Conservation (phyloP, 2,113 vertebrate genomes). For the pig (Sus scrofa) region T2T-Sscrofa CM000814.6:7418501-7419000, state of each 20-base stretch:
- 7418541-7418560: slow-evolving; percentile 7
- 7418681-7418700: slow-evolving; percentile 60
- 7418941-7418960: neutral
- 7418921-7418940: neutral
- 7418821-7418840: slow-evolving; percentile 54
- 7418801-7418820: slow-evolving; percentile 63
- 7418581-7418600: slow-evolving; percentile 58
- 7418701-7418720: slow-evolving; percentile 58
- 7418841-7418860: neutral
- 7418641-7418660: slow-evolving; percentile 73
- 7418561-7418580: slow-evolving; percentile 23
- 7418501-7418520: slow-evolving; percentile 32
- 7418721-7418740: slow-evolving; percentile 22
- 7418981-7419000: neutral
- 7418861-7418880: rapidly evolving
- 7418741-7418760: slow-evolving; percentile 66
- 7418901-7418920: neutral
- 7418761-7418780: slow-evolving; percentile 63
- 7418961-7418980: neutral
- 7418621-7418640: slow-evolving; percentile 63
- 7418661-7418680: slow-evolving; percentile 53
- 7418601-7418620: slow-evolving; percentile 56
- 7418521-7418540: neutral
- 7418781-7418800: slow-evolving; percentile 70
- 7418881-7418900: neutral